phyloP scores from a whole-genome alignment of 2,797 vertebrate genomes.

The Ctenochaetus hawaiiensis region DNA sequence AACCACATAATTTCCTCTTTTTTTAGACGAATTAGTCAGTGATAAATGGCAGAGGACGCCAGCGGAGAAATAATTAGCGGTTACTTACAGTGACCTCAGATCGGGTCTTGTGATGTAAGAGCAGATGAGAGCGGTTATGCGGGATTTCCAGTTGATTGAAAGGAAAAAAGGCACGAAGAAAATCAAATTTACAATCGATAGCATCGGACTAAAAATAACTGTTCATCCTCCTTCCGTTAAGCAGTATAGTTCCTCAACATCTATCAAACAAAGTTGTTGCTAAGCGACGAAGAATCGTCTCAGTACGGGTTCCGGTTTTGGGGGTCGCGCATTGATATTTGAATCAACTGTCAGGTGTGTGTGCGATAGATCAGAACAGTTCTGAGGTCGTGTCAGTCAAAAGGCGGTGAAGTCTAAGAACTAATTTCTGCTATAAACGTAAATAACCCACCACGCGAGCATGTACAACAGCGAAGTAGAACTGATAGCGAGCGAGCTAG shows the following conservation, averaged over 20 bases:
- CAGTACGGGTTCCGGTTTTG: not conserved
- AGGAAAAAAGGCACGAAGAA: not conserved
- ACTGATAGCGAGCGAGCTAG: not conserved
- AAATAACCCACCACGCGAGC: not conserved
- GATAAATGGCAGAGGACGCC: not conserved
- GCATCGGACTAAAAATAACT: slow-evolving; percentile 3
- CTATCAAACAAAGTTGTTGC: slow-evolving; percentile 74
- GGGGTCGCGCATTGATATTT: slow-evolving; percentile 44
- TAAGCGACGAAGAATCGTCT: slow-evolving; percentile 54
- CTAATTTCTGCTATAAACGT: slow-evolving; percentile 6
- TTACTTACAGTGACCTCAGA: not conserved
- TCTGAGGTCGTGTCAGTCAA: slow-evolving; percentile 38
- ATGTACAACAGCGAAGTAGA: not conserved
- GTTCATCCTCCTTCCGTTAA: slow-evolving; percentile 20
- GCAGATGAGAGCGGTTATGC: not conserved
- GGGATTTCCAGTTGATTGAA: slow-evolving; percentile 12
- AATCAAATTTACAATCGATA: slow-evolving; percentile 4
- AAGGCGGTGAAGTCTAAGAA: slow-evolving; percentile 36
- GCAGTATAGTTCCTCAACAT: slow-evolving; percentile 45
- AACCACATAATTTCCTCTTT: not conserved
- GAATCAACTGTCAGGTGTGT: slow-evolving; percentile 56
- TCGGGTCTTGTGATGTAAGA: slow-evolving; percentile 7
- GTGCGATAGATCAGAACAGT: slow-evolving; percentile 10
- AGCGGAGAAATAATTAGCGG: not conserved
- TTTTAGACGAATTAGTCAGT: not conserved